Conservation (phyloP, 1,140 invertebrate species). For the Aradophagus sp. region DNA sequence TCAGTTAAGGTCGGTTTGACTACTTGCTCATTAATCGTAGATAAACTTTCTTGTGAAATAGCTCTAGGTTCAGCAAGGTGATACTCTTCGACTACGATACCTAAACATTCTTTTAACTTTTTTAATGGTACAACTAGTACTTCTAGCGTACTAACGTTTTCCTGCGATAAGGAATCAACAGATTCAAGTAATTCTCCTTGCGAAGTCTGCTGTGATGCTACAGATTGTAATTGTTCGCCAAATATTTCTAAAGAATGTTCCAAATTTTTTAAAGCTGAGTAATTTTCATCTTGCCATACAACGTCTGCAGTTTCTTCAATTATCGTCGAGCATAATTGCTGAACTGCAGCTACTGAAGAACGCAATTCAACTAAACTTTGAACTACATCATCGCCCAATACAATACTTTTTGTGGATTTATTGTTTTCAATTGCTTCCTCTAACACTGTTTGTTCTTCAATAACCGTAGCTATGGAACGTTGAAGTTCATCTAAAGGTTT, state of each 20-base stretch:
- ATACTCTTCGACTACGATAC: slow-evolving; percentile 72
- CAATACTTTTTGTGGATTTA: slow-evolving; percentile 30
- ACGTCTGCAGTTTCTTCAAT: slow-evolving; percentile 39
- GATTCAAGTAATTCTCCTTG: slow-evolving; percentile 50
- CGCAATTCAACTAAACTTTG: slow-evolving; percentile 67
- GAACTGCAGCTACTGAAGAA: slow-evolving; percentile 68
- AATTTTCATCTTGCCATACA: slow-evolving; percentile 64
- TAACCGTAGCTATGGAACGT: slow-evolving; percentile 58
- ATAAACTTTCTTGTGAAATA: slow-evolving; percentile 25
- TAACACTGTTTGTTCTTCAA: slow-evolving; percentile 60
- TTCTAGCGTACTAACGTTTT: slow-evolving; percentile 38
- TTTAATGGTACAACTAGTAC: slow-evolving; percentile 74
- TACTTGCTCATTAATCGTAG: slow-evolving; percentile 9
- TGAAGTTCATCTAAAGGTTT: slow-evolving; percentile 60
- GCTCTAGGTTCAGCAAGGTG: slow-evolving; percentile 42
- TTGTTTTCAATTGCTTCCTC: slow-evolving; percentile 40
- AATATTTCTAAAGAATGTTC: slow-evolving; percentile 74
- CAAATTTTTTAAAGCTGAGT: slow-evolving; percentile 71
- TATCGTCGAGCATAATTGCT: slow-evolving; percentile 62
- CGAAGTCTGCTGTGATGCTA: slow-evolving; percentile 58
- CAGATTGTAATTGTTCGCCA: slow-evolving; percentile 58
- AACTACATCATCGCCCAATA: slow-evolving; percentile 58
- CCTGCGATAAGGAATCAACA: slow-evolving; percentile 45
- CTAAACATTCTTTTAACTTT: slow-evolving; percentile 75
- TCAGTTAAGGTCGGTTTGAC: slow-evolving; percentile 3